phyloP scores from a whole-genome alignment of 2,888 invertebrate genomes.

The Orchesella flavescens region DNA sequence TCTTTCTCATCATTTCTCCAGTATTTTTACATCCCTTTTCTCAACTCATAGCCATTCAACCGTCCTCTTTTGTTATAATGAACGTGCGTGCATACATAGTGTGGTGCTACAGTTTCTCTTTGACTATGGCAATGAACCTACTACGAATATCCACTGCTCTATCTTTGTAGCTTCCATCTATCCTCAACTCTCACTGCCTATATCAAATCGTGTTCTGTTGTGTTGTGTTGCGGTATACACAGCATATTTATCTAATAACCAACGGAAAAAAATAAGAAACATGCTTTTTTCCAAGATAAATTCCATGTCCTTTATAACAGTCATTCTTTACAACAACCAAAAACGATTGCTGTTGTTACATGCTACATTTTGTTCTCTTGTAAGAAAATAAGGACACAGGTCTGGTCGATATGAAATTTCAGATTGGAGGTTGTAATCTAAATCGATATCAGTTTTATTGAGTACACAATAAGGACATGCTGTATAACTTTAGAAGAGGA shows the following conservation, averaged over 20 bases:
- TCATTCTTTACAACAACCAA: conserved; percentile 45
- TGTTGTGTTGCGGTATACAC: conserved; percentile 11
- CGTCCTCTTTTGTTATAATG: conserved; percentile 40
- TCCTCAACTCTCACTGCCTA: background rate
- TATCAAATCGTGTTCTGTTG: background rate
- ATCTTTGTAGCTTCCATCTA: conserved; percentile 9
- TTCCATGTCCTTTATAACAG: conserved; percentile 49
- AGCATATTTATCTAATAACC: conserved; percentile 50
- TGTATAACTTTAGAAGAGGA: conserved; percentile 8
- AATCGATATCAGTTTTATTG: conserved; percentile 57
- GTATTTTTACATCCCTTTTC: conserved; percentile 12
- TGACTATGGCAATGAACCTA: no score
- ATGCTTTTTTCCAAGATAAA: conserved; percentile 51
- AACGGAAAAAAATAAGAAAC: conserved; percentile 28
- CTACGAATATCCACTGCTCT: background rate
- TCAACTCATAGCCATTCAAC: conserved; percentile 19
- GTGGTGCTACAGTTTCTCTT: conserved; percentile 13
- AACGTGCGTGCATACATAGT: conserved; percentile 17
- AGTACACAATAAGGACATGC: conserved; percentile 14
- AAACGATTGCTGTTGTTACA: conserved; percentile 34
- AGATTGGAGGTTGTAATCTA: conserved; percentile 55
- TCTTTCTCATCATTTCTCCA: conserved; percentile 44
- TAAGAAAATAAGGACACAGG: conserved; percentile 42
- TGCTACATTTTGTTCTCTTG: conserved; percentile 43
- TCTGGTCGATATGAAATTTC: conserved; percentile 53